These are phyloP conservation scores for Coelinius sp. DNA, from an alignment of 2,888 invertebrate genomes.

Conservation along the genomic window DNA sequence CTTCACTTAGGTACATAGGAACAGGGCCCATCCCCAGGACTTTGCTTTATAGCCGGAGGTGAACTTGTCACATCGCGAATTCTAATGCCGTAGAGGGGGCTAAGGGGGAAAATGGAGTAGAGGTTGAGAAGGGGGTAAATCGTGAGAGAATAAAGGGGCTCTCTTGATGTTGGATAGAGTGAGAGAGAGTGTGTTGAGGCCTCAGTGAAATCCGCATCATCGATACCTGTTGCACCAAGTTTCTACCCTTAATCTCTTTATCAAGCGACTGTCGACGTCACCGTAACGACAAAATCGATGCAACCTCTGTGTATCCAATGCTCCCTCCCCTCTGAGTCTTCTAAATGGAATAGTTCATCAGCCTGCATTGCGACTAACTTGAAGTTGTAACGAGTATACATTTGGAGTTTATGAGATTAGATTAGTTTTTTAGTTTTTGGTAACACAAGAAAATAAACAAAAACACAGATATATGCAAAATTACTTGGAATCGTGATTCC, in stretches of 20 bases:
- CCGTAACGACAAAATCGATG: constrained; percentile 26
- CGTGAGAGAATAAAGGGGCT: constrained; percentile 12
- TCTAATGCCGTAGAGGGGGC: constrained; percentile 40
- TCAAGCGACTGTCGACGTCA: constrained; percentile 42
- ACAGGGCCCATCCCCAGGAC: constrained; percentile 29
- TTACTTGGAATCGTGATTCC: too few relatives aligned
- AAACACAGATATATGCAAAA: too few relatives aligned
- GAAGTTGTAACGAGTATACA: neutral
- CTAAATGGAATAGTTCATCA: neutral
- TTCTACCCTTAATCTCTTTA: constrained; percentile 51
- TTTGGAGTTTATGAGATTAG: neutral
- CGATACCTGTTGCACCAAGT: constrained; percentile 51
- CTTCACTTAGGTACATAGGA: constrained; percentile 20
- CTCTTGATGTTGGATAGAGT: neutral
- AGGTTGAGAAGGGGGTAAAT: constrained; percentile 1
- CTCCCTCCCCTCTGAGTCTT: neutral
- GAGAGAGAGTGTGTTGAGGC: constrained; percentile 26
- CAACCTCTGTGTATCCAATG: constrained; percentile 26
- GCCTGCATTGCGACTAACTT: neutral
- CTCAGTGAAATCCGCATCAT: constrained; percentile 48
- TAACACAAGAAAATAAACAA: too few relatives aligned
- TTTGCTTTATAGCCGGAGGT: constrained; percentile 49
- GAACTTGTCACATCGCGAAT: constrained; percentile 51
- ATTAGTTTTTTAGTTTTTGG: neutral
- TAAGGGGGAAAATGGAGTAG: neutral